These are phyloP conservation scores for Acanthopleura granulata DNA, from an alignment of 2,888 invertebrate genomes.

Conservation along the genomic window DNA sequence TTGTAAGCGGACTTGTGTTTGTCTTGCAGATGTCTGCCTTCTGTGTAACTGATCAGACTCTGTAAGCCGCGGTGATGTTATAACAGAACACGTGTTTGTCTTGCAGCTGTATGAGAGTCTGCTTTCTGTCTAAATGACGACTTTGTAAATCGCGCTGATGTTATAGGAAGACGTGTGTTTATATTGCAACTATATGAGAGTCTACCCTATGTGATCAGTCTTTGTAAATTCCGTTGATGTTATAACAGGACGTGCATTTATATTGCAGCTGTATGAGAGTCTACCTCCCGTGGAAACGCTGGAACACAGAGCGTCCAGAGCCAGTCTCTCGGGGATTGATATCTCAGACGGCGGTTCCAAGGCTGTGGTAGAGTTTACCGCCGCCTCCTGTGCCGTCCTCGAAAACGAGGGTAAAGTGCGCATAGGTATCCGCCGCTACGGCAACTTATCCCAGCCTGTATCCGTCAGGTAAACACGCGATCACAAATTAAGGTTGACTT, in stretches of 20 bases:
- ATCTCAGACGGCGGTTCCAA: conserved; percentile 65
- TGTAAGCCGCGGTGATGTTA: too few species aligned
- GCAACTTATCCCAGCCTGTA: conserved; percentile 70
- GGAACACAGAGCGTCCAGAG: neutral
- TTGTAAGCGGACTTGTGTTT: too few species aligned
- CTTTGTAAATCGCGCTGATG: too few species aligned
- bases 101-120: conserved; percentile 18
- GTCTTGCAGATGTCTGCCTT: too few species aligned
- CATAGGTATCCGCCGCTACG: conserved; percentile 72
- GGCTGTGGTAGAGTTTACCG: conserved; percentile 74
- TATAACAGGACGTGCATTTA: neutral
- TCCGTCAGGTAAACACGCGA: conserved; percentile 68
- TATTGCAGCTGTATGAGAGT: conserved; percentile 14
- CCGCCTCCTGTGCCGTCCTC: conserved; percentile 73
- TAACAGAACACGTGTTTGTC: too few species aligned
- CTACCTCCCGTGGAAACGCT: neutral
- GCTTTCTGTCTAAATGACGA: neutral
- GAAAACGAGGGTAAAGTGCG: conserved; percentile 71
- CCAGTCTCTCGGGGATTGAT: conserved; percentile 39
- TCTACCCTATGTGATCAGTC: too few species aligned
- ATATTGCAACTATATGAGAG: conserved; percentile 15
- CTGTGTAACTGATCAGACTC: too few species aligned
- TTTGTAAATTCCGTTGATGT: too few species aligned
- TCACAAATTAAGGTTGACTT: neutral
- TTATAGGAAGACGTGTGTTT: too few species aligned